These are phyloP conservation scores for Amblyjoppa fuscipennis DNA, from an alignment of 2,888 invertebrate genomes.

Conservation along the genomic window DNA sequence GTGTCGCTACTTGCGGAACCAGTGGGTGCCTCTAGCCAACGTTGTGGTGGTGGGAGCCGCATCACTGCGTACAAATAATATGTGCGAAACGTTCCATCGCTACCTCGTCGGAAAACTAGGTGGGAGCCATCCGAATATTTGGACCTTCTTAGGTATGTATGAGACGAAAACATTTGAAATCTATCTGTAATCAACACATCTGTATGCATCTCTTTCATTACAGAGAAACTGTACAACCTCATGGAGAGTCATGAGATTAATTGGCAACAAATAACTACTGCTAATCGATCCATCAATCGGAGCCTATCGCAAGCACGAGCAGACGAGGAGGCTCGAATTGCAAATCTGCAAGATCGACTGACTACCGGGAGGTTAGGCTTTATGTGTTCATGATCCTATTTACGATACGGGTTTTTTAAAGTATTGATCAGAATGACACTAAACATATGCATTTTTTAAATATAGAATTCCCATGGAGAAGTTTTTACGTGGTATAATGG, in stretches of 20 bases:
- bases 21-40: constrained; percentile 20
- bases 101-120: constrained; percentile 36
- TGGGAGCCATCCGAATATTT: constrained; percentile 32
- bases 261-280: constrained; percentile 27
- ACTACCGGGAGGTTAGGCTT: no score
- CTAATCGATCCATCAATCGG: neutral
- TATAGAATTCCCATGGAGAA: no score
- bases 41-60: constrained; percentile 3
- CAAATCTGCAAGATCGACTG: no score
- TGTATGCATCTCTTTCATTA: neutral
- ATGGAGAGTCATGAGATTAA: constrained; percentile 16
- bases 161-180: no score
- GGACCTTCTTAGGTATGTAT: constrained; percentile 22
- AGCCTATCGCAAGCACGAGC: constrained; percentile 18
- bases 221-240: constrained; percentile 24
- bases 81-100: constrained; percentile 36
- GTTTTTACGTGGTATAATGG: no score
- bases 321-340: constrained; percentile 13
- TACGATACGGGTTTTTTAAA: no score
- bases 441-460: no score
- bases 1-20: constrained; percentile 6
- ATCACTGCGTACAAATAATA: constrained; percentile 24
- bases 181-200: neutral
- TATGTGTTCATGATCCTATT: no score
- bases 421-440: no score